phyloP scores from a whole-genome alignment of 2,888 invertebrate species.

The Sesia bembeciformis region DNA sequence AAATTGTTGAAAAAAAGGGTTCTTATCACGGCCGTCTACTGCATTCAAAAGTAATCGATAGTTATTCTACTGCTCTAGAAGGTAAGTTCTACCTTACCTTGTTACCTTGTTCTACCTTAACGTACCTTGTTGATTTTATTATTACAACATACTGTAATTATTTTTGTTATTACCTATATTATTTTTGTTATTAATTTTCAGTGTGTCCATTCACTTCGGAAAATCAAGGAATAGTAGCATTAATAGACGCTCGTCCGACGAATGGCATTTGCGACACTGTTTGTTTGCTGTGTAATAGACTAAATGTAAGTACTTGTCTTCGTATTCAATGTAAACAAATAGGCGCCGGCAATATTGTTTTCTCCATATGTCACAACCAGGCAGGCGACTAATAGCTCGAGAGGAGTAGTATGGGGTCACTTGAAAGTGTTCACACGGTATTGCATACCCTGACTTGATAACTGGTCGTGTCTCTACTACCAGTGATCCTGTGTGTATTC shows the following conservation, averaged over 20 bases:
- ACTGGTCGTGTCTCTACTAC: too few species aligned
- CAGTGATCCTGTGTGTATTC: too few species aligned
- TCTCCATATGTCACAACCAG: too few species aligned
- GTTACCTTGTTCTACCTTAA: too few species aligned
- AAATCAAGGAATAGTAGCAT: conserved; percentile 36
- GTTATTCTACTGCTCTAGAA: conserved; percentile 52
- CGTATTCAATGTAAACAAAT: too few species aligned
- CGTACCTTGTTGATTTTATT: not conserved
- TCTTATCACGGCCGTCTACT: conserved; percentile 39
- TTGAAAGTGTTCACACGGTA: too few species aligned
- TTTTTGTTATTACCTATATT: conserved; percentile 2
- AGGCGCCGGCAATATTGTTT: too few species aligned
- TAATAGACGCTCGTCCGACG: conserved; percentile 54
- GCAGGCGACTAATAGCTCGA: too few species aligned
- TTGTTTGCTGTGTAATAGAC: conserved; percentile 51
- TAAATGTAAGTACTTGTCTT: conserved; percentile 29
- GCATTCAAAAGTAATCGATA: conserved; percentile 36
- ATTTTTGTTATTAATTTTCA: conserved; percentile 19
- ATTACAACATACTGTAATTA: not conserved
- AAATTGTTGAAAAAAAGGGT: conserved; percentile 26
- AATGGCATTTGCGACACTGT: conserved; percentile 50
- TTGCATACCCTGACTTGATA: too few species aligned
- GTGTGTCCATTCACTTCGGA: conserved; percentile 46
- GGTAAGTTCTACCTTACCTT: conserved; percentile 42
- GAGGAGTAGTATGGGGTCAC: too few species aligned